phyloP scores from a whole-genome alignment of 2,113 vertebrate genomes.

The Bufo bufo region DNA sequence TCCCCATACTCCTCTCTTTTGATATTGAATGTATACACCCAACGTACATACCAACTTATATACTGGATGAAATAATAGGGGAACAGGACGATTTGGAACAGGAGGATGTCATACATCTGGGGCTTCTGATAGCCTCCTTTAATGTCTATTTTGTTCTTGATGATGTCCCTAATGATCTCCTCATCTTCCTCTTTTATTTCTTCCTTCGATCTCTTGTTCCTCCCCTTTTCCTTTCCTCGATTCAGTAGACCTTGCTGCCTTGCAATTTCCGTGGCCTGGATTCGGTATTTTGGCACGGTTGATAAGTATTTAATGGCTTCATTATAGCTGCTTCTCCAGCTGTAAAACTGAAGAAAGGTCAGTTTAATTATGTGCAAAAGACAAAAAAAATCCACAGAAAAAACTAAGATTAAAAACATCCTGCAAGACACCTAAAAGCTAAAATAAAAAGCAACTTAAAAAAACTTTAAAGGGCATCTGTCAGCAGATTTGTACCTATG shows the following conservation, averaged over 20 bases:
- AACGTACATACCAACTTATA: slow-evolving; percentile 82
- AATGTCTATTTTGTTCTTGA: slow-evolving; percentile 98
- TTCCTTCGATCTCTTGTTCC: slow-evolving; percentile 89
- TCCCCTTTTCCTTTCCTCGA: slow-evolving; percentile 91
- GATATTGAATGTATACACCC: slow-evolving; percentile 91
- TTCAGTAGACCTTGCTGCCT: slow-evolving; percentile 92
- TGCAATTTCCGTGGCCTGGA: slow-evolving; percentile 92
- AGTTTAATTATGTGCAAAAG: not conserved
- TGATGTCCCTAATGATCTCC: slow-evolving; percentile 93
- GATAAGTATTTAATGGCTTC: slow-evolving; percentile 94
- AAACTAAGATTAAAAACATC: no score
- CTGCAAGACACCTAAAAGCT: no score
- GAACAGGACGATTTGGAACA: slow-evolving; percentile 87
- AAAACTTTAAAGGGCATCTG: no score
- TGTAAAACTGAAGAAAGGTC: slow-evolving; percentile 85
- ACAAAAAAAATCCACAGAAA: not conserved
- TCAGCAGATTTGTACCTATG: no score
- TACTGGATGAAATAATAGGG: slow-evolving; percentile 85
- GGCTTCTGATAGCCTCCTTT: slow-evolving; percentile 98
- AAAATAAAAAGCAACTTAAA: no score
- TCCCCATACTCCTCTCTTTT: slow-evolving; percentile 88
- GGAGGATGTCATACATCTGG: slow-evolving; percentile 87
- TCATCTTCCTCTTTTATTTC: slow-evolving; percentile 95
- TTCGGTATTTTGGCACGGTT: slow-evolving; percentile 93
- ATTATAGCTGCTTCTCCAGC: slow-evolving; percentile 97